Percentiles rank a stretch among this genome's conserved stretches.
Conservation (phyloP, 2,113 vertebrate genomes). For the Oreamnos americanus region DNA sequence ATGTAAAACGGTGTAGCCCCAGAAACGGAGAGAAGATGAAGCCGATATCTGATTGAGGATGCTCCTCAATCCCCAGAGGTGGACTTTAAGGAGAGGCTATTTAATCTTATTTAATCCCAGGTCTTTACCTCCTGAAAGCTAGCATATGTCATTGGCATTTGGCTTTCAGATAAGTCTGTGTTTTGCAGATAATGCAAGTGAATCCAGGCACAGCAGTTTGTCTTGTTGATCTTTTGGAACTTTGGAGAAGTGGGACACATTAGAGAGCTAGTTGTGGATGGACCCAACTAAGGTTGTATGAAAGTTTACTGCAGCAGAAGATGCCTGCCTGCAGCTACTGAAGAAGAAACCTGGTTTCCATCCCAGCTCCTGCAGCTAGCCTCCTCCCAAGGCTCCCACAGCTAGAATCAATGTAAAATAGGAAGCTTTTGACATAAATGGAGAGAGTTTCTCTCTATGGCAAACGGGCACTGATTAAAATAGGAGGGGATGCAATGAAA, state of each 20-base stretch:
- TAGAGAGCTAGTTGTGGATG: neutral
- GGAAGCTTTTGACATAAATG: neutral
- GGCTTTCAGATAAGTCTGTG: neutral
- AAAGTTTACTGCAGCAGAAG: neutral
- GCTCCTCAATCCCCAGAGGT: neutral
- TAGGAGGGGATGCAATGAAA: neutral
- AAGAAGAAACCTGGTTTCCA: neutral
- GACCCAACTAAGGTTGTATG: neutral
- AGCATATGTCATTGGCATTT: neutral
- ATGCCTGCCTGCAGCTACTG: neutral
- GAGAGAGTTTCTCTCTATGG: neutral
- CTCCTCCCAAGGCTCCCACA: too few species aligned
- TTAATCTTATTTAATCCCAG: neutral
- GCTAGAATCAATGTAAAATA: neutral
- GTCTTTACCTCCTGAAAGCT: neutral
- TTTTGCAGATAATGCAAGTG: neutral
- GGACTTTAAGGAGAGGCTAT: neutral
- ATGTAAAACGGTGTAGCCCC: neutral
- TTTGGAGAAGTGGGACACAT: neutral
- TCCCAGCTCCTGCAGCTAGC: neutral
- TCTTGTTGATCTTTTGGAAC: neutral
- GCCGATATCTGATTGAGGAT: neutral
- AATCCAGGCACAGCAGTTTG: neutral
- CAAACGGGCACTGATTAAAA: neutral
- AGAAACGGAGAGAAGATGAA: neutral